A percentile compares a stretch with the other conserved stretches of the same genome.
These are phyloP conservation scores for Ganaspis brasiliensis DNA, from an alignment of 2,888 invertebrate genomes.

Conservation along the genomic window DNA sequence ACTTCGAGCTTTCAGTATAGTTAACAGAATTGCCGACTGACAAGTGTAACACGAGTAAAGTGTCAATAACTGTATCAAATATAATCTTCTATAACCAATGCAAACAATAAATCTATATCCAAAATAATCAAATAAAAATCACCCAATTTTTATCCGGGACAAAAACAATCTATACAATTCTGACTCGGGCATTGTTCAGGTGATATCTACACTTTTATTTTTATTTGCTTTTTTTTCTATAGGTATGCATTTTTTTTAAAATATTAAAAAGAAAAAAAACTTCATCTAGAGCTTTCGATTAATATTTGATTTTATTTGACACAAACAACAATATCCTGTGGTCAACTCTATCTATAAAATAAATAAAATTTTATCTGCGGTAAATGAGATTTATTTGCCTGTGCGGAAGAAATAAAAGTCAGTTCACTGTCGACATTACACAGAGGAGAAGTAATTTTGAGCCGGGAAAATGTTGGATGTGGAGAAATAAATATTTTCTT, in stretches of 20 bases:
- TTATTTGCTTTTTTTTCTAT: too few species aligned
- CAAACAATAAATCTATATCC: slow-evolving; percentile 5
- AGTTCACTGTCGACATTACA: background rate
- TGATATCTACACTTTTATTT: too few species aligned
- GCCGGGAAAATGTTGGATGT: background rate
- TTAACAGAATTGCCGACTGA: slow-evolving; percentile 34
- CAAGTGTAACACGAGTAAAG: slow-evolving; percentile 26
- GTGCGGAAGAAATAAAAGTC: slow-evolving; percentile 9
- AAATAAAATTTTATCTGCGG: slow-evolving; percentile 5
- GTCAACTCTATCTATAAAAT: slow-evolving; percentile 2
- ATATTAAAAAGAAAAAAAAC: background rate
- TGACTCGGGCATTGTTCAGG: too few species aligned
- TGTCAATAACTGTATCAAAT: slow-evolving; percentile 39
- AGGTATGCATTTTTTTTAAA: too few species aligned
- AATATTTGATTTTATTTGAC: slow-evolving; percentile 8
- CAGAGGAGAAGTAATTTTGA: slow-evolving; percentile 4
- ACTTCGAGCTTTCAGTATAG: slow-evolving; percentile 39
- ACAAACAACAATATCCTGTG: background rate
- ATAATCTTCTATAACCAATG: background rate
- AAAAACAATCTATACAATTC: too few species aligned
- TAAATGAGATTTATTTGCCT: slow-evolving; percentile 6
- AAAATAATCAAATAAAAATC: background rate
- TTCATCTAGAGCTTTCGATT: slow-evolving; percentile 3
- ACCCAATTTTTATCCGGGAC: too few species aligned
- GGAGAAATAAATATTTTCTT: too few species aligned